These are phyloP conservation scores for Hydropsyche betteni DNA, from an alignment of 2,888 invertebrate genomes.

Conservation along the genomic window DNA sequence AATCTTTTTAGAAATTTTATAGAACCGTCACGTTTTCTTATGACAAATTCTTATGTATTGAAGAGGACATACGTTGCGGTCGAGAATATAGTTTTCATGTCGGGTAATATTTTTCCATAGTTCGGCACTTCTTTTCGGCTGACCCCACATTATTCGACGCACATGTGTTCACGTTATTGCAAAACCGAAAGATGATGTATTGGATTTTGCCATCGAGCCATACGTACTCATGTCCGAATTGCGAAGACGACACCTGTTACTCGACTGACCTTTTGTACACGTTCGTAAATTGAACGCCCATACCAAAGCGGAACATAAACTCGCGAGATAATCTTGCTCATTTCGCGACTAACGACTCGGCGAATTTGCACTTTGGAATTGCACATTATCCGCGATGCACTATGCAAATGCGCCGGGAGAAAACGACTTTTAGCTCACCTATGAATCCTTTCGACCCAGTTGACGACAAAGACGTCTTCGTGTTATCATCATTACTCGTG, in stretches of 20 bases:
- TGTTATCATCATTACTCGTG: conserved; percentile 48
- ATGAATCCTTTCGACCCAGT: conserved; percentile 35
- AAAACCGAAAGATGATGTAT: conserved; percentile 49
- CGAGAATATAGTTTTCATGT: conserved; percentile 2
- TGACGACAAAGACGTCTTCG: conserved; percentile 43
- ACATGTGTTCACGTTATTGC: conserved; percentile 44
- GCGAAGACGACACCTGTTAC: conserved; percentile 35
- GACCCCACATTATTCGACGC: conserved; percentile 32
- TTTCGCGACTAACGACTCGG: no score
- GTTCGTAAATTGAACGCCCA: no score
- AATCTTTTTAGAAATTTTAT: conserved; percentile 1
- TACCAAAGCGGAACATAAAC: not conserved
- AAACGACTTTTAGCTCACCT: conserved; percentile 22
- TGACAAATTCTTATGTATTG: conserved; percentile 3
- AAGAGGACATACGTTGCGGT: not conserved
- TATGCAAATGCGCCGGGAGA: conserved; percentile 12
- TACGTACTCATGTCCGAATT: conserved; percentile 14
- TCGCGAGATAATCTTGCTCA: not conserved
- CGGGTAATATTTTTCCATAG: conserved; percentile 8
- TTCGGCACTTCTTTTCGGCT: conserved; percentile 31
- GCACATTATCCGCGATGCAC: conserved; percentile 9
- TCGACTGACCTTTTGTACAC: not conserved
- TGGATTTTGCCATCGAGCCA: conserved; percentile 31
- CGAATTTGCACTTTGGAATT: not conserved
- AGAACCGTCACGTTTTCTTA: not conserved